phyloP scores from a whole-genome alignment of 2,888 invertebrate species.

The Lepidochitona cinerea region DNA sequence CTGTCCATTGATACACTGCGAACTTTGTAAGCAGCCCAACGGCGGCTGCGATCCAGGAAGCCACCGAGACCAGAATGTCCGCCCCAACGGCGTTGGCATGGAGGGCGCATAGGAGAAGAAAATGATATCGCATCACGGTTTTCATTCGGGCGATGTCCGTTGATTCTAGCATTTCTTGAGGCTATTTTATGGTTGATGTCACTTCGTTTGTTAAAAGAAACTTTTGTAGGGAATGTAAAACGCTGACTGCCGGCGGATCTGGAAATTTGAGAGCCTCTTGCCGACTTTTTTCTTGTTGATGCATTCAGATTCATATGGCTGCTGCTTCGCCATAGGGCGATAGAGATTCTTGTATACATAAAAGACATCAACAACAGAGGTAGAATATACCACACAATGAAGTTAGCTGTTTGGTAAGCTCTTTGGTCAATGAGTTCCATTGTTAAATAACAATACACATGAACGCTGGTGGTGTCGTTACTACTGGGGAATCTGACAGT shows the following conservation, averaged over 20 bases:
- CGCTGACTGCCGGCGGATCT: neutral
- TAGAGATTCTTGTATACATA: slow-evolving; percentile 87
- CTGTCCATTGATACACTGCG: neutral
- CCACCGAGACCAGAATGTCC: neutral
- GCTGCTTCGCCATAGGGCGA: slow-evolving; percentile 82
- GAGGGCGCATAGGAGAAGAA: neutral
- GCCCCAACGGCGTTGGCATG: neutral
- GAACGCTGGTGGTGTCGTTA: neutral
- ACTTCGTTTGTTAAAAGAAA: neutral
- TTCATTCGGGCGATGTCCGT: neutral
- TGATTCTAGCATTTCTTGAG: neutral
- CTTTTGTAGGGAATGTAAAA: neutral
- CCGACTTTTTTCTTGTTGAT: neutral
- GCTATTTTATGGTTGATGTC: neutral
- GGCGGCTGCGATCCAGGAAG: neutral
- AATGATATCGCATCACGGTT: neutral
- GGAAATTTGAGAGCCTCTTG: neutral
- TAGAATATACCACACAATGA: slow-evolving; percentile 85
- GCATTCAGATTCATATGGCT: slow-evolving; percentile 12
- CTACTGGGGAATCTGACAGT: slow-evolving; percentile 76
- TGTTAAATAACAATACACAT: slow-evolving; percentile 17
- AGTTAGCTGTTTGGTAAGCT: slow-evolving; percentile 85
- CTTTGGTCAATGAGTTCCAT: slow-evolving; percentile 19
- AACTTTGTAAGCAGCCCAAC: neutral
- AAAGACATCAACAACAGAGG: slow-evolving; percentile 84